Evolutionary conservation across 2,113 vertebrate genomes (phyloP).

Genomic region (Clarias macrocephalus): DNA sequence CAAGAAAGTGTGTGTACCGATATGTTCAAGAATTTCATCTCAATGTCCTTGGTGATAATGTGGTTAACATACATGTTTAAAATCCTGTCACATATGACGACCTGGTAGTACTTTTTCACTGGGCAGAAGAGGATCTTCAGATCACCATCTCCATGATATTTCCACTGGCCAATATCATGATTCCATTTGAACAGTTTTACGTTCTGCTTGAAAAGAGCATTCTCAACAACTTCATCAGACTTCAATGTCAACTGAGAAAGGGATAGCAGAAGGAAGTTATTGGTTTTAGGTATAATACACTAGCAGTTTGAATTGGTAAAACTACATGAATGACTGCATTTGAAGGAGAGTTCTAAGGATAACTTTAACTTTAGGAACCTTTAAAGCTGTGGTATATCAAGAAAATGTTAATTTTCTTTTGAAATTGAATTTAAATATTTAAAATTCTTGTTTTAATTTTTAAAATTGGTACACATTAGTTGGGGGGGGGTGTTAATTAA

Average conservation of each 20-base stretch:
- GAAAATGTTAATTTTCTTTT: too few species aligned
- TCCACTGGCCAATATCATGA: conserved; percentile 87
- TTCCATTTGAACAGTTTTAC: conserved; percentile 94
- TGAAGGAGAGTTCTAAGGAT: too few species aligned
- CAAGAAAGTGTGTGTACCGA: conserved; percentile 88
- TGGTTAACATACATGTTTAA: conserved; percentile 75
- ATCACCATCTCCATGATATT: conserved; percentile 92
- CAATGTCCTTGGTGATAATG: conserved; percentile 84
- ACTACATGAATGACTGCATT: too few species aligned
- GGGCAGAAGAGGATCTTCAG: conserved; percentile 86
- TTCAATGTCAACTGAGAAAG: conserved; percentile 87
- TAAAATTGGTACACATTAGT: too few species aligned
- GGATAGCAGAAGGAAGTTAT: not conserved
- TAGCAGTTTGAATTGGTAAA: too few species aligned
- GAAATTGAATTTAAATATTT: too few species aligned
- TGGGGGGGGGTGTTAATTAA: too few species aligned
- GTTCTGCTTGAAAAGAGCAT: conserved; percentile 92
- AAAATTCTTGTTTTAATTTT: too few species aligned
- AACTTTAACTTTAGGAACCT: too few species aligned
- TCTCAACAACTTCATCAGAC: conserved; percentile 97
- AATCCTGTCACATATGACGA: conserved; percentile 86
- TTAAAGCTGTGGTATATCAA: too few species aligned
- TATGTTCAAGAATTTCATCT: conserved; percentile 85
- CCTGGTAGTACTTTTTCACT: conserved; percentile 81
- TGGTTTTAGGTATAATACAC: too few species aligned